Base-by-base conservation (phyloP, 2,888 invertebrate genomes). In the Seladonia tumulorum region DNA sequence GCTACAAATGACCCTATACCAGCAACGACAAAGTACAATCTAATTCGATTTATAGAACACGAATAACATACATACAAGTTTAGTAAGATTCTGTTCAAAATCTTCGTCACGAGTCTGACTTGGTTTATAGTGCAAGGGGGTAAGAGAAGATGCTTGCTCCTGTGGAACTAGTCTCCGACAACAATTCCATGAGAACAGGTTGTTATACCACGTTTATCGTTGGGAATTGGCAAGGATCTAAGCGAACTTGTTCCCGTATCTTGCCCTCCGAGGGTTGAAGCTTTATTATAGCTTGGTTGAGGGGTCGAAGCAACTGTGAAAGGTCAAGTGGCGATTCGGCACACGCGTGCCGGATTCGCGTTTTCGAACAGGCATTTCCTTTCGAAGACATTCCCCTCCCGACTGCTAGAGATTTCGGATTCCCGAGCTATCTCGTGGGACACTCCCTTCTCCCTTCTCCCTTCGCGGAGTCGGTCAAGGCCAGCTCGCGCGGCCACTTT, bases 281-380 rank as follows among this genome's bases (percentile, higher is more conserved):
- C 12, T 57, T n/a, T n/a, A n/a, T 57, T 8, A 3, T 12, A n/a
- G 57, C 12, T 57, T n/a, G n/a, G n/a, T n/a, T n/a, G 29, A 29
- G 63, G 29, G 29, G 29, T 29, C 14, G 63, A 63, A 16, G 29
- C 63, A 4, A 57, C n/a, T n/a, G 57, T n/a, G 73, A 88, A 91
- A 90, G 89, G 92, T 88, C 91, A 87, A 76, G 73, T 47, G 71
- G 79, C 76, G 71, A 76, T 79, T 68, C 77, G 83, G 25, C 5
- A 63, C 10, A 10, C n/a, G 53, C 53, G 53, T 57, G n/a, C n/a
- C n/a, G 10, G 53, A 57, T 57, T 57, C 53, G n/a, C 53, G 10
- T n/a, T n/a, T 57, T 57, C n/a, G 29, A 63, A 29, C 60, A 12
- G n/a, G 53, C 53, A 29, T 29, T 60, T 66, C 35, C 35, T 8